Base-by-base conservation (phyloP, 1,140 invertebrate species). In the Cydia amplana region DNA sequence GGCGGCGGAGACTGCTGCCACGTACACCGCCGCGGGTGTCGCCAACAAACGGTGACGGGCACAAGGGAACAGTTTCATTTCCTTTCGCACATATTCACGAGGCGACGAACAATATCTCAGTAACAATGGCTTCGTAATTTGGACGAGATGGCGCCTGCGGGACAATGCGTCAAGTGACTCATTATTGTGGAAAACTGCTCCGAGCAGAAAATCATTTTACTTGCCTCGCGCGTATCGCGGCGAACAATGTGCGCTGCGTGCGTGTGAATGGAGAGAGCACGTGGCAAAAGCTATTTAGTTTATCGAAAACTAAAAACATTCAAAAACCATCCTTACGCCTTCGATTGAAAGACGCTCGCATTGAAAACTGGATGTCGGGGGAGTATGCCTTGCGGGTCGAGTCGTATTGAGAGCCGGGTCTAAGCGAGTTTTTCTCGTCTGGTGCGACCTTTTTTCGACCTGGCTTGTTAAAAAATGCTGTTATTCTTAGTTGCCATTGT, bases 121-220 rank as follows among this genome's bases (percentile, higher is more conserved):
- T 86, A 87, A 91, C 89, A 90, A 90, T 91, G 78, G 88, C 85
- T 86, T 84, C 86, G 88, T 90, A 91, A 91, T 91, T 91, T 87
- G 86, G 86, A 86, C 81, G 87, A 87, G 85, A 88, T 85, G 82
- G 81, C 85, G 84, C 85, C 85, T 80, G 78, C 82, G 87, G 85
- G 88, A 89, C 89, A 88, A 87, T 90, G 85, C 86, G 85, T 87
- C 87, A 88, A 90, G 88, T 90, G 88, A 91, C 88, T 91, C 87
- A 90, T 91, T 90, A 91, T 91, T 84, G 87, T 85, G 85, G 86
- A 89, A 85, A 88, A 88, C 79, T 83, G 85, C 87, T 87, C 84
- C 82, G 81, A 84, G 85, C 83, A 84, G 82, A 85, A 89, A 89
- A 87, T 86, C 81, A 85, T 85, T 86, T 83, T 83, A 78, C 82